phyloP scores from a whole-genome alignment of 2,797 vertebrate genomes.

The Danio kyathit region DNA sequence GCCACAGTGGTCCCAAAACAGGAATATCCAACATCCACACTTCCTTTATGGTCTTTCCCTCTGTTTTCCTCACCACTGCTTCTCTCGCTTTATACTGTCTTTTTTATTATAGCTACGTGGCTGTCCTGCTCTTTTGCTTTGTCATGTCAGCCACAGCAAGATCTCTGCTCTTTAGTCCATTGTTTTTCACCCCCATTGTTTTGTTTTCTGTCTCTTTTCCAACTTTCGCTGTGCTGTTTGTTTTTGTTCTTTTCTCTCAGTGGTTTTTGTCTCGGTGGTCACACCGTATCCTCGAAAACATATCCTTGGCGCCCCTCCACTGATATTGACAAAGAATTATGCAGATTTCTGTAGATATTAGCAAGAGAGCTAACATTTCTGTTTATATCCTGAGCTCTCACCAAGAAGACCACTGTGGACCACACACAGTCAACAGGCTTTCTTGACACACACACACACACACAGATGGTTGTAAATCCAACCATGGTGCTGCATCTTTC shows the following conservation, averaged over 20 bases:
- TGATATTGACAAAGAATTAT: conserved; percentile 58
- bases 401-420: conserved; percentile 25
- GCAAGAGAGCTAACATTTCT: conserved; percentile 46
- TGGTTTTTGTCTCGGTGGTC: conserved; percentile 39
- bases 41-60: conserved; percentile 34
- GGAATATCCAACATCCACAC: conserved; percentile 27
- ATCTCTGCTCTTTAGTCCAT: conserved; percentile 12
- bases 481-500: conserved; percentile 8
- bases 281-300: conserved; percentile 22
- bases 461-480: conserved; percentile 4
- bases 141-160: background rate
- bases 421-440: conserved; percentile 28
- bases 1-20: conserved; percentile 26
- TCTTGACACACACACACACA: conserved; percentile 6
- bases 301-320: conserved; percentile 45
- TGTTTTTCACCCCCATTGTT: conserved; percentile 15
- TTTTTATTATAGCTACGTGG: background rate
- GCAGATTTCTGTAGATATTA: conserved; percentile 62
- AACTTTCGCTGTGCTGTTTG: conserved; percentile 8
- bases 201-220: conserved; percentile 18
- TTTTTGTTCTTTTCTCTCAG: conserved; percentile 27
- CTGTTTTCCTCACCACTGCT: background rate
- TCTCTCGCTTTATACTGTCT: background rate
- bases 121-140: background rate
- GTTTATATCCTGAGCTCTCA: conserved; percentile 15